Base-by-base conservation (phyloP, 2,797 vertebrate species). In the Semaprochilodus insignis region DNA sequence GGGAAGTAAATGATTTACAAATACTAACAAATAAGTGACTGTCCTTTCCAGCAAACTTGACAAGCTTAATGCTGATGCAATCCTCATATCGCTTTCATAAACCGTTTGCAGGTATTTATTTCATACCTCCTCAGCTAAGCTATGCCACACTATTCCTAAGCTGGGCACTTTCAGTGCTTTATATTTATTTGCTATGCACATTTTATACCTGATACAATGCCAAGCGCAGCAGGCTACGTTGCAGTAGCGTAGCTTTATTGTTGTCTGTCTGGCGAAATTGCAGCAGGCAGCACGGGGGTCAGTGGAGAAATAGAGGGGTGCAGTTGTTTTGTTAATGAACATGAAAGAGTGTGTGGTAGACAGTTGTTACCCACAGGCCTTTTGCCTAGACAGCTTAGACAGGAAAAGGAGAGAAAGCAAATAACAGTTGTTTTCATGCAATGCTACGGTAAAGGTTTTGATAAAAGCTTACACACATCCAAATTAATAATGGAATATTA, bases 111-210 rank as follows among this genome's bases (percentile, higher is more conserved):
- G 16, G 54, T 71, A 62, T 54, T 77, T 23, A 62, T 14, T 77
- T 44, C 70, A 74, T 76, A 70, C 59, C 40, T 70, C 74, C 40
- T 62, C 40, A 77, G 65, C 19, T 82, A 52, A 70, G 59, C 65
- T 31, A 15, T 82, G 40, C 51, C 34, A 71, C 74, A 71, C 36
- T 51, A 52, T 54, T 81, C 17, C 34, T 59, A n/a, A 75, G 55
- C 63, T 52, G 31, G 65, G 54, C 65, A 67, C 70, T 66, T 40
- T 60, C 36, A 54, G 63, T 31, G 27, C 63, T 19, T 66, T 7
- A 16, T 36, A 66, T 66, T 36, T 36, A 19, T 66, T 16, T 66
- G 63, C 63, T 17, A 36, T 66, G 63, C 31, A 16, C 14, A 40
- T 31, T 25, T 48, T 23, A 69, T 59, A 63, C 76, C 31, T 59